These are phyloP conservation scores for Meriones psammophilus DNA, from an alignment of 2,797 vertebrate species.

Conservation along the genomic window DNA sequence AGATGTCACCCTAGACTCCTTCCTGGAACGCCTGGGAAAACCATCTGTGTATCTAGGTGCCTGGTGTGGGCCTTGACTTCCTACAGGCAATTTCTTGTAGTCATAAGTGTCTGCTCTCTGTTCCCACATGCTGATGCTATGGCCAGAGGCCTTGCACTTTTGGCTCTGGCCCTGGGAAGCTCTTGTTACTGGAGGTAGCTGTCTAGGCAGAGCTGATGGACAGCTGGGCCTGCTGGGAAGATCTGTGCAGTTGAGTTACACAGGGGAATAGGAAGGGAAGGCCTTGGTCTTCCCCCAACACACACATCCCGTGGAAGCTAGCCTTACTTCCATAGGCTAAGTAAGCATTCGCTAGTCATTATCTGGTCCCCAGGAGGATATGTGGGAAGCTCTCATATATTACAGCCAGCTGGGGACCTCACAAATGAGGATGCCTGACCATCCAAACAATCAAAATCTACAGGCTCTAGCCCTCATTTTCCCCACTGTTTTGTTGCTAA, in stretches of 20 bases:
- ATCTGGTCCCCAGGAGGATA: not conserved
- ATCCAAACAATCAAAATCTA: not conserved
- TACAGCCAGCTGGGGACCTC: not conserved
- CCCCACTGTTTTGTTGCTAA: not conserved
- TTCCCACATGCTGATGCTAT: not conserved
- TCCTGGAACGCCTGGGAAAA: conserved; percentile 5
- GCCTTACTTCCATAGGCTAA: conserved; percentile 2
- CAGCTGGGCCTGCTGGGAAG: not conserved
- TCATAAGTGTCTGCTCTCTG: conserved; percentile 70
- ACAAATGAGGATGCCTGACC: not conserved
- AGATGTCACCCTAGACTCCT: conserved; percentile 32
- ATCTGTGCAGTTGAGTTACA: not conserved
- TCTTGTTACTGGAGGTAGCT: not conserved
- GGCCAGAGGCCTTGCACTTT: conserved; percentile 6
- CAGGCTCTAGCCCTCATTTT: not conserved
- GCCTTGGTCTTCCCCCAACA: not conserved
- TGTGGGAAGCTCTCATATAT: not conserved
- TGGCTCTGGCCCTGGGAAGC: not conserved
- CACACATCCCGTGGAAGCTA: not conserved
- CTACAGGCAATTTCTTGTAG: conserved; percentile 55
- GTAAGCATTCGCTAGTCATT: not conserved
- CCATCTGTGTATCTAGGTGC: conserved; percentile 62
- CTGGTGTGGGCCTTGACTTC: conserved; percentile 70
- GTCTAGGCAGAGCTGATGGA: not conserved
- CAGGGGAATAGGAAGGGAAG: not conserved